Evolutionary conservation across 2,888 invertebrate genomes (phyloP).

Genomic region (Cheiracanthium punctorium): DNA sequence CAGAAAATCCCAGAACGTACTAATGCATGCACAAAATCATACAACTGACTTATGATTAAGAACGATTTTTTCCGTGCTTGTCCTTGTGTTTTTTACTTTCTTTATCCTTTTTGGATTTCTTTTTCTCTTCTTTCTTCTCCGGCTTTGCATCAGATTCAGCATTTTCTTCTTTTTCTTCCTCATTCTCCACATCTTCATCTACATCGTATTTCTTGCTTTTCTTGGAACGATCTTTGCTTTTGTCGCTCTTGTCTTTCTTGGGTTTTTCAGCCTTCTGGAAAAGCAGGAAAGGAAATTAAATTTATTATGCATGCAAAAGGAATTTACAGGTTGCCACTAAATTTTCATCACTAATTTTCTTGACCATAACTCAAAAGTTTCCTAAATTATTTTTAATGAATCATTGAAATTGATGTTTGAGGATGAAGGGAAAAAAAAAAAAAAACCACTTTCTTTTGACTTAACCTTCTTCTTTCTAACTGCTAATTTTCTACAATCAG

Average conservation of each 20-base stretch:
- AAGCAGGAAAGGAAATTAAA: background rate
- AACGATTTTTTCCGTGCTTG: constrained; percentile 41
- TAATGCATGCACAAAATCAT: constrained; percentile 31
- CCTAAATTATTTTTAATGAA: too few species aligned
- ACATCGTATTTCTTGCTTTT: constrained; percentile 79
- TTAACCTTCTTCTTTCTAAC: too few species aligned
- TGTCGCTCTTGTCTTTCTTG: constrained; percentile 54
- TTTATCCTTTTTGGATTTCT: constrained; percentile 58
- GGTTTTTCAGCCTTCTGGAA: constrained; percentile 45
- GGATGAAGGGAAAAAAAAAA: too few species aligned
- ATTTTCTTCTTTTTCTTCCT: constrained; percentile 70
- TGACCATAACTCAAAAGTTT: too few species aligned
- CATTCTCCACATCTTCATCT: constrained; percentile 79
- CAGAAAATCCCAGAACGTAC: constrained; percentile 43
- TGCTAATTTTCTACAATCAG: too few species aligned
- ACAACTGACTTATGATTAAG: constrained; percentile 30
- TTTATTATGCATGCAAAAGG: too few species aligned
- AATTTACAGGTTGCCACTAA: too few species aligned
- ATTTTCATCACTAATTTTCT: too few species aligned
- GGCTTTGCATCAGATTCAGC: constrained; percentile 56
- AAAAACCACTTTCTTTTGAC: too few species aligned
- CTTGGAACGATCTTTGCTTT: constrained; percentile 32
- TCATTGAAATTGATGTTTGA: too few species aligned
- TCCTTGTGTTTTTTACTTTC: constrained; percentile 65
- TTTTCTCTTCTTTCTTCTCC: constrained; percentile 53